Conservation (phyloP, 2,888 invertebrate species). For the Leptopilina drosophilae region DNA sequence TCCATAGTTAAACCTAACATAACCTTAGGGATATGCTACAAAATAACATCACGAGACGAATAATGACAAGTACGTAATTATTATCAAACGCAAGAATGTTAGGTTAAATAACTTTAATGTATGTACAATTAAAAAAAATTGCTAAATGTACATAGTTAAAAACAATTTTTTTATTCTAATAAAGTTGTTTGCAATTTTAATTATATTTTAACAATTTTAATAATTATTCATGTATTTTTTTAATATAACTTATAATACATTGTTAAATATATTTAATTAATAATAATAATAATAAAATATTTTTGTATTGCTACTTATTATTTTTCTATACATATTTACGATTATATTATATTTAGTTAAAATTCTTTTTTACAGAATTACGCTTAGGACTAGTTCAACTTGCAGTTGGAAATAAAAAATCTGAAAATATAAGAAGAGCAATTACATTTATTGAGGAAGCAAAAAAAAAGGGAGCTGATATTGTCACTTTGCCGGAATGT, state of each 20-base stretch:
- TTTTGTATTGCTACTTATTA: no score
- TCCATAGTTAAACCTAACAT: slow-evolving; percentile 51
- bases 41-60: slow-evolving; percentile 56
- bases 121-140: neutral
- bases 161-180: no score
- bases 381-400: slow-evolving; percentile 91
- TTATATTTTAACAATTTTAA: no score
- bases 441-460: slow-evolving; percentile 85
- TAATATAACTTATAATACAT: no score
- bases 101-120: neutral
- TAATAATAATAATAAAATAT: no score
- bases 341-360: neutral
- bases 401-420: slow-evolving; percentile 86
- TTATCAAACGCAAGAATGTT: neutral
- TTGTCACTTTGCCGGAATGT: slow-evolving; percentile 89
- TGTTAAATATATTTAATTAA: no score
- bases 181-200: no score
- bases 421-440: slow-evolving; percentile 86
- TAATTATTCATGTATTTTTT: no score
- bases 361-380: slow-evolving; percentile 78
- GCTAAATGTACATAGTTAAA: no score
- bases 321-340: no score
- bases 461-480: slow-evolving; percentile 81
- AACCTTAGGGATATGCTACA: slow-evolving; percentile 64
- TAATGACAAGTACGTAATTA: slow-evolving; percentile 65